Evolutionary conservation across 1,140 invertebrate species (phyloP), one percentile per base, ranked within the genome.

Genomic region (Palaemon carinicauda): DNA sequence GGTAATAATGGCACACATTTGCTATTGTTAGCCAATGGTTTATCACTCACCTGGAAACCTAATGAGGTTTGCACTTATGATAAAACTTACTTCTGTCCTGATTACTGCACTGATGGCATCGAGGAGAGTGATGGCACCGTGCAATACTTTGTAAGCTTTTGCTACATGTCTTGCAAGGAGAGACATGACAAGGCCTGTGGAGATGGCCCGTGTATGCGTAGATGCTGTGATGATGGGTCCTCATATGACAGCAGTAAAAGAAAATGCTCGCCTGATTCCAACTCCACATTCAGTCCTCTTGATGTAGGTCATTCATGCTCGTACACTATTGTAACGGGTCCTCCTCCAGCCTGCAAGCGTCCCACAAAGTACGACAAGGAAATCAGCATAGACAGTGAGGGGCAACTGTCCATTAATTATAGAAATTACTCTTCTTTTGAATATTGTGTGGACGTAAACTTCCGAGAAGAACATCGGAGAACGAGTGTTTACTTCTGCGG

Each of bases 361-460:
- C 50, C 31, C 33, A 31, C 56, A 52, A 0, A n/a, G 9, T 15
- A 14, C 10, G 33, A 50, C 1, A 21, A 51, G 17, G 33, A 79
- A 1, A 5, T 56, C 54, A 19, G 0, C 3, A 12, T 85, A 10
- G 24, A 78, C 24, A 50, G 15, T 5, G 51, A 7, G 12, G 82
- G 82, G 10, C 7, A 69, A 19, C 15, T 79, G 4, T 12, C 12
- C 7, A 50, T 51, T 5, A n/a, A 24, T 4, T 14, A 31, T 15
- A 29, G 17, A n/a, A 9, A 1, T 21, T 53, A 78, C 4, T 19
- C 82, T 5, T 21, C 82, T 0, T 69, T 12, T 65, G 75, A 85
- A 12, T 85, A 85, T 41, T 85, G 82, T 31, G 29, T 78, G 3
- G 82, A 85, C 29, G 69, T 21, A 21, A 78, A 69, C n/a, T 51